These are phyloP conservation scores for Balaeniceps rex DNA, from an alignment of 2,113 vertebrate species.

Conservation along the genomic window DNA sequence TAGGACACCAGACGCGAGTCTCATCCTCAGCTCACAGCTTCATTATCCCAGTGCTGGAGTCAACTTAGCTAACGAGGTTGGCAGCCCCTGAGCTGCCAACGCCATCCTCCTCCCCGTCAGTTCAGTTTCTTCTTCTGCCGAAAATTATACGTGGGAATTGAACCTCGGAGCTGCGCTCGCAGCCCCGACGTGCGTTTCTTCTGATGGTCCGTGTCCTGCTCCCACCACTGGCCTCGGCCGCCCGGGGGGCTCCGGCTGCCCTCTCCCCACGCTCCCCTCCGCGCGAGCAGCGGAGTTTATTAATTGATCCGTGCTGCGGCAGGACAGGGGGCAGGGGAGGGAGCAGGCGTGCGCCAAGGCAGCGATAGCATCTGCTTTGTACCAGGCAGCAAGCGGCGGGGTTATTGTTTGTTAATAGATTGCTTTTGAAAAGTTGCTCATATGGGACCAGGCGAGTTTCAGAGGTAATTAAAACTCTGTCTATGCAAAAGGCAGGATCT, in stretches of 20 bases:
- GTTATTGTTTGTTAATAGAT: slow-evolving; percentile 68
- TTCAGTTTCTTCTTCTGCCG: not conserved
- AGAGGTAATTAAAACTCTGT: slow-evolving; percentile 71
- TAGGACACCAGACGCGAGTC: rapidly evolving
- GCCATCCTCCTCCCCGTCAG: not conserved
- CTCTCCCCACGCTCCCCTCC: not conserved
- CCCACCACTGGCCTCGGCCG: rapidly evolving
- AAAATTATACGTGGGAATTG: rapidly evolving
- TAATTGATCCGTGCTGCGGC: not conserved
- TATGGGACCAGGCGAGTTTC: slow-evolving; percentile 52
- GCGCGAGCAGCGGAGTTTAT: not conserved
- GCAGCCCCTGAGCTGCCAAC: not conserved
- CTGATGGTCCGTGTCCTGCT: rapidly evolving
- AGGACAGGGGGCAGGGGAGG: not conserved
- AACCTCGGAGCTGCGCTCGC: not conserved
- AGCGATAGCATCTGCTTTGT: not conserved
- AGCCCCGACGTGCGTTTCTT: rapidly evolving
- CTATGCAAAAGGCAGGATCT: slow-evolving; percentile 64
- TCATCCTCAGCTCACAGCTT: not conserved
- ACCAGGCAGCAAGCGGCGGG: slow-evolving; percentile 1
- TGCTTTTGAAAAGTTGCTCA: slow-evolving; percentile 63
- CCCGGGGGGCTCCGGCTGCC: not conserved
- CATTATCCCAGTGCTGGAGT: not conserved
- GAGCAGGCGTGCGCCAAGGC: not conserved
- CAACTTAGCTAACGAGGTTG: rapidly evolving